phyloP scores from a whole-genome alignment of 2,888 invertebrate species.

The Platypus cylindrus region DNA sequence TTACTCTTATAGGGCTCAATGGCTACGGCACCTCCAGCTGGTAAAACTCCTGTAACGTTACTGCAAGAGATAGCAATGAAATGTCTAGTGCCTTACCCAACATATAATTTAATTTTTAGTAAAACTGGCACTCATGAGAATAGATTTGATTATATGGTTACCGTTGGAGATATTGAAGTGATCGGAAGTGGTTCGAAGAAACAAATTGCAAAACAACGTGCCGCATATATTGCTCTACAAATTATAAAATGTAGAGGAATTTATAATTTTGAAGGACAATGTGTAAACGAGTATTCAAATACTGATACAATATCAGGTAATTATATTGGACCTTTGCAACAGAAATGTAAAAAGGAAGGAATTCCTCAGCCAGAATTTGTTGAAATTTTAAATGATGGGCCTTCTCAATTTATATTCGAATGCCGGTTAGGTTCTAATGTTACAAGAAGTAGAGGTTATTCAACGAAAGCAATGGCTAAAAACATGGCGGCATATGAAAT shows the following conservation, averaged over 20 bases:
- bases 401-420: constrained; percentile 51
- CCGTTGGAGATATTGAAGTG: constrained; percentile 26
- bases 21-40: no score
- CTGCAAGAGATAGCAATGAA: constrained; percentile 55
- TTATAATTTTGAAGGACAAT: constrained; percentile 24
- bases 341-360: constrained; percentile 36
- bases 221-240: constrained; percentile 38
- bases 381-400: constrained; percentile 49
- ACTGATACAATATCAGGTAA: neutral
- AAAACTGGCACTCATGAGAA: constrained; percentile 33
- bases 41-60: constrained; percentile 54
- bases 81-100: constrained; percentile 37
- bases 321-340: constrained; percentile 24
- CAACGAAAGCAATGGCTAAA: constrained; percentile 54
- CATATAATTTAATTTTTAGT: constrained; percentile 32
- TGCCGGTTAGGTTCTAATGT: constrained; percentile 41
- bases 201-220: constrained; percentile 48
- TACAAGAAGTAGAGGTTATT: constrained; percentile 41
- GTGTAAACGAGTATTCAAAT: no score
- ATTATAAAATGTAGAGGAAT: constrained; percentile 31
- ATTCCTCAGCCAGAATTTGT: constrained; percentile 41
- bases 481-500: constrained; percentile 45
- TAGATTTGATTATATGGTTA: constrained; percentile 25
- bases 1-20: no score
- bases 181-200: constrained; percentile 35